These are phyloP conservation scores for Xestobium rufovillosum DNA, from an alignment of 2,888 invertebrate genomes.

Conservation along the genomic window DNA sequence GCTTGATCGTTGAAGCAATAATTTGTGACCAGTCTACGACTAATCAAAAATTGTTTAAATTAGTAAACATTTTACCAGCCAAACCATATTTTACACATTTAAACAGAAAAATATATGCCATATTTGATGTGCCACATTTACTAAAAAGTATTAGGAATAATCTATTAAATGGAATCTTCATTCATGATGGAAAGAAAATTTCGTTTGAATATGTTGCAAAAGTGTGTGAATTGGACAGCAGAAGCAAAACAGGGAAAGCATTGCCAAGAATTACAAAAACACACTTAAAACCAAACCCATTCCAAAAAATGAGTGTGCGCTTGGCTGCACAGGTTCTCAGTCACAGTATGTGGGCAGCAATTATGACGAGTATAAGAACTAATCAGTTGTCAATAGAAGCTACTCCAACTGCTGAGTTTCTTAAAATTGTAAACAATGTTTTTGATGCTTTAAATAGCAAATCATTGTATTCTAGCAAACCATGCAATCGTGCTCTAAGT, in stretches of 20 bases:
- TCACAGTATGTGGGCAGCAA: constrained; percentile 15
- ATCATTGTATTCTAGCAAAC: not conserved
- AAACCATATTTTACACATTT: constrained; percentile 12
- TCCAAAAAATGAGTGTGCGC: constrained; percentile 12
- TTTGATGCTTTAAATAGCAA: constrained; percentile 2
- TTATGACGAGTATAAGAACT: constrained; percentile 9
- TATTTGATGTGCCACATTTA: constrained; percentile 21
- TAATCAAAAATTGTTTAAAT: constrained; percentile 15
- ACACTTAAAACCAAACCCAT: constrained; percentile 17
- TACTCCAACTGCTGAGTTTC: not conserved
- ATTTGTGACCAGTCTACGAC: constrained; percentile 24
- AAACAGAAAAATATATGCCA: constrained; percentile 15
- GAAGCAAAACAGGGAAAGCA: constrained; percentile 9
- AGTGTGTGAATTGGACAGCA: constrained; percentile 11
- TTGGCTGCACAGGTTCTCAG: constrained; percentile 19
- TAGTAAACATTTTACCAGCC: constrained; percentile 6
- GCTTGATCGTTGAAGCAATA: too few relatives aligned
- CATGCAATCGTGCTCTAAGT: not conserved
- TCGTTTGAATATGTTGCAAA: constrained; percentile 16
- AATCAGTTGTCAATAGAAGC: not conserved
- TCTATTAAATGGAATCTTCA: constrained; percentile 7
- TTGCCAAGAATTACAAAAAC: constrained; percentile 15
- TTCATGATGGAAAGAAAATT: constrained; percentile 12
- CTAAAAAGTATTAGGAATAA: constrained; percentile 16
- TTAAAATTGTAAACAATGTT: not conserved